These are phyloP conservation scores for Oryzias javanicus DNA, from an alignment of 2,113 vertebrate genomes.

Conservation along the genomic window DNA sequence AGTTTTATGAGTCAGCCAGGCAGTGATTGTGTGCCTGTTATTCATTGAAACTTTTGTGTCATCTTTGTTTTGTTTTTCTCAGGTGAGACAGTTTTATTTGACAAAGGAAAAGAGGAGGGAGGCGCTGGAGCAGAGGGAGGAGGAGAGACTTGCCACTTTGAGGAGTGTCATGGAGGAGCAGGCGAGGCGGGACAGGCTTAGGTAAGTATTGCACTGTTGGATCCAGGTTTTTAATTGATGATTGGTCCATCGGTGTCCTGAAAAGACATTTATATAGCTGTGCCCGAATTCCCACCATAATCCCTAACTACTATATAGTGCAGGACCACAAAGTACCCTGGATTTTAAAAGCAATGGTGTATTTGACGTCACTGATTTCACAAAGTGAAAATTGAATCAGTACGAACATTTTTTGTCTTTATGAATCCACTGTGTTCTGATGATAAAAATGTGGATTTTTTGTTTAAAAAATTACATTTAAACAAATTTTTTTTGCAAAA, in stretches of 20 bases:
- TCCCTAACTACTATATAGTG: too few species aligned
- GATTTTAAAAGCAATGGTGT: too few species aligned
- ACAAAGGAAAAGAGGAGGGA: constrained; percentile 82
- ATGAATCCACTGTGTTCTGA: too few species aligned
- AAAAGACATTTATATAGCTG: constrained; percentile 1
- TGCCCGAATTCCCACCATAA: too few species aligned
- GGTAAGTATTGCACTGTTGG: constrained; percentile 71
- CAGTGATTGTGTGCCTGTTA: constrained; percentile 6
- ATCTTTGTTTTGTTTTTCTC: neutral
- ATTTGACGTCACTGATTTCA: too few species aligned
- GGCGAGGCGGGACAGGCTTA: constrained; percentile 83
- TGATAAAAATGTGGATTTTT: too few species aligned
- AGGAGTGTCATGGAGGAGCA: constrained; percentile 85
- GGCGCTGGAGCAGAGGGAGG: constrained; percentile 78
- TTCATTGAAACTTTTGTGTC: constrained; percentile 36
- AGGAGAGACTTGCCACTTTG: constrained; percentile 78
- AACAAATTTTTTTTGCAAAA: too few species aligned
- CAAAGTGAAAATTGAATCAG: too few species aligned
- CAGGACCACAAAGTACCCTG: too few species aligned
- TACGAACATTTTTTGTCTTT: too few species aligned
- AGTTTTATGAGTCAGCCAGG: constrained; percentile 22
- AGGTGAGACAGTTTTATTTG: constrained; percentile 86
- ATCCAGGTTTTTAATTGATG: constrained; percentile 3
- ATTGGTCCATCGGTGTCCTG: neutral
- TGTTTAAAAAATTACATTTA: too few species aligned